phyloP scores from a whole-genome alignment of 92 coral and sea anemone species.

The Isaurus tuberculatus region DNA sequence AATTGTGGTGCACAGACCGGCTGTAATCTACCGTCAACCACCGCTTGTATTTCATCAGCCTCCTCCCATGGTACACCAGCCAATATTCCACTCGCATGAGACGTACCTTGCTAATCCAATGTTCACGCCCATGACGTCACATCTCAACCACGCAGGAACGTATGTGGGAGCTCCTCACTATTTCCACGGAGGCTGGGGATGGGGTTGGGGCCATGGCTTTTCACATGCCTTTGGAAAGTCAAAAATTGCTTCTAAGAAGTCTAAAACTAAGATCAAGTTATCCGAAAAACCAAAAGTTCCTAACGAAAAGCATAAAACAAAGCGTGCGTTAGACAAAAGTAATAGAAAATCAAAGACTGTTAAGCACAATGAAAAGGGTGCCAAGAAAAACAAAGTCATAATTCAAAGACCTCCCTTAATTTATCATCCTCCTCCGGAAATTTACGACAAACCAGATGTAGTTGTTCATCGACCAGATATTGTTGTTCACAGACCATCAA shows the following conservation, averaged over 20 bases:
- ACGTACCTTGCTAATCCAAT: slow-evolving; percentile 81
- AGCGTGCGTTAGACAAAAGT: slow-evolving; percentile 31
- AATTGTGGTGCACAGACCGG: slow-evolving; percentile 86
- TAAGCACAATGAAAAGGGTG: slow-evolving; percentile 61
- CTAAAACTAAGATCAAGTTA: slow-evolving; percentile 9
- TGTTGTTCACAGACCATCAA: slow-evolving; percentile 82
- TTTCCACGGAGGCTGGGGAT: slow-evolving; percentile 73
- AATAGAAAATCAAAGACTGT: slow-evolving; percentile 36
- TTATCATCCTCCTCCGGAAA: slow-evolving; percentile 92
- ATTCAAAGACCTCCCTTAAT: slow-evolving; percentile 76
- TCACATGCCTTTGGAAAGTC: slow-evolving; percentile 87
- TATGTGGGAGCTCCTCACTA: slow-evolving; percentile 81
- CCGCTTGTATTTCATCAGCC: slow-evolving; percentile 93
- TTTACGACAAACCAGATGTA: slow-evolving; percentile 80
- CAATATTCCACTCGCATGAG: slow-evolving; percentile 84
- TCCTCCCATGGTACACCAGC: slow-evolving; percentile 89
- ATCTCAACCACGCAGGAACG: slow-evolving; percentile 70
- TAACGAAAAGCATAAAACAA: slow-evolving; percentile 31
- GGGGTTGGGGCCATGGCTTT: slow-evolving; percentile 61
- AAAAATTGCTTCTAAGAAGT: slow-evolving; percentile 52
- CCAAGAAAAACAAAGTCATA: slow-evolving; percentile 77
- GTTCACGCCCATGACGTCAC: slow-evolving; percentile 73
- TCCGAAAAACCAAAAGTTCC: neutral
- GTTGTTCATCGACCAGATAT: slow-evolving; percentile 90
- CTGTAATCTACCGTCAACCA: slow-evolving; percentile 88